A percentile compares a stretch with the other conserved stretches of the same genome.
phyloP scores from a whole-genome alignment of 2,888 invertebrate genomes.

The Napeogenes inachia region DNA sequence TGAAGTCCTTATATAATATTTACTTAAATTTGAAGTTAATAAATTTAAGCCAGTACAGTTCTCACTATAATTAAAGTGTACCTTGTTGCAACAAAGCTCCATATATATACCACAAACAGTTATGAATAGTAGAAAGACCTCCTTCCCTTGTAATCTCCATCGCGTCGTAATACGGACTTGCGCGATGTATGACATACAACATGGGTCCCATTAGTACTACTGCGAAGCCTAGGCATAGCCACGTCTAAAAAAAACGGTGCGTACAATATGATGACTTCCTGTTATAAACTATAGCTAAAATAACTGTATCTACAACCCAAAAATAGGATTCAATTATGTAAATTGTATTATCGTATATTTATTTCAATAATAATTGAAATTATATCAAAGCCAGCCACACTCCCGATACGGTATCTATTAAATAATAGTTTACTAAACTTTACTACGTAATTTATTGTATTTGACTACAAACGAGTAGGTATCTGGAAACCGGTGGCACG shows the following conservation, averaged over 20 bases:
- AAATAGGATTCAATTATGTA: too few species aligned
- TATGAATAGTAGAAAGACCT: conserved; percentile 79
- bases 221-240: conserved; percentile 86
- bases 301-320: too few species aligned
- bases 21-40: not conserved
- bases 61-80: conserved; percentile 42
- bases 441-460: too few species aligned
- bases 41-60: not conserved
- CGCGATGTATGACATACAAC: conserved; percentile 83
- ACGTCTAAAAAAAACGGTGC: conserved; percentile 78
- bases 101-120: conserved; percentile 92
- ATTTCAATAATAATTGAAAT: too few species aligned
- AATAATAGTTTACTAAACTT: too few species aligned
- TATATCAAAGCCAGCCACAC: too few species aligned
- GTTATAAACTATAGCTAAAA: not conserved
- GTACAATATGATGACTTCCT: too few species aligned
- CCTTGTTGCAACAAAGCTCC: conserved; percentile 95
- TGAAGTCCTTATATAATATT: too few species aligned
- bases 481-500: too few species aligned
- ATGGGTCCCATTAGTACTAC: conserved; percentile 87
- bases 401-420: too few species aligned
- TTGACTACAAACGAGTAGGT: too few species aligned
- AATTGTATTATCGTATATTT: too few species aligned
- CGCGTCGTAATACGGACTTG: conserved; percentile 84
- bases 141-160: conserved; percentile 75